These are phyloP conservation scores for Quadriops clusia DNA, from an alignment of 2,888 invertebrate genomes.

Conservation along the genomic window DNA sequence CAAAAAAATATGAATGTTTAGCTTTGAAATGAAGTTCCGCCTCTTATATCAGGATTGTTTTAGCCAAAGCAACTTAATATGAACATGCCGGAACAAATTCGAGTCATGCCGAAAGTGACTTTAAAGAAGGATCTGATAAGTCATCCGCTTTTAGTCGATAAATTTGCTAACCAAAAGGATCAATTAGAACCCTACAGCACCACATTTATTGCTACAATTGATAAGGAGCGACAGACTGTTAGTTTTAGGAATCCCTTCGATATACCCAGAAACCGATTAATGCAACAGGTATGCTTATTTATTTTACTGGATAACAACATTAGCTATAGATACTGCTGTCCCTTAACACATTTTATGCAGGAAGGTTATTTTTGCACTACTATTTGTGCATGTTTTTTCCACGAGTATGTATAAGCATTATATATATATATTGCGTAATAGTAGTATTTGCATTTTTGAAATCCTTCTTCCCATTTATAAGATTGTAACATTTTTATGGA, in stretches of 20 bases:
- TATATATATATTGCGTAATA: no score
- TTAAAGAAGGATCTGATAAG: constrained; percentile 70
- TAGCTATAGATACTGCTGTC: no score
- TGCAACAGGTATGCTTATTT: constrained; percentile 61
- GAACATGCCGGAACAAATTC: constrained; percentile 35
- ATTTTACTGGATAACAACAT: no score
- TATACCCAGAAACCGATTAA: constrained; percentile 74
- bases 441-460: no score
- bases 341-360: background rate
- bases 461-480: no score
- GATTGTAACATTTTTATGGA: no score
- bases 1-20: no score
- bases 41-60: no score
- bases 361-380: constrained; percentile 4
- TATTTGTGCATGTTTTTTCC: no score
- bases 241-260: constrained; percentile 92
- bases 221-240: constrained; percentile 42
- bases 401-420: no score
- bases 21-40: no score
- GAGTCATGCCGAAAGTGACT: constrained; percentile 40
- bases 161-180: constrained; percentile 69
- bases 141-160: constrained; percentile 71
- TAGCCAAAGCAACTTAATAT: constrained; percentile 14
- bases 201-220: constrained; percentile 59
- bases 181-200: constrained; percentile 80